phyloP scores from a whole-genome alignment of 2,888 invertebrate species.

The Phrixothrix hirtus region DNA sequence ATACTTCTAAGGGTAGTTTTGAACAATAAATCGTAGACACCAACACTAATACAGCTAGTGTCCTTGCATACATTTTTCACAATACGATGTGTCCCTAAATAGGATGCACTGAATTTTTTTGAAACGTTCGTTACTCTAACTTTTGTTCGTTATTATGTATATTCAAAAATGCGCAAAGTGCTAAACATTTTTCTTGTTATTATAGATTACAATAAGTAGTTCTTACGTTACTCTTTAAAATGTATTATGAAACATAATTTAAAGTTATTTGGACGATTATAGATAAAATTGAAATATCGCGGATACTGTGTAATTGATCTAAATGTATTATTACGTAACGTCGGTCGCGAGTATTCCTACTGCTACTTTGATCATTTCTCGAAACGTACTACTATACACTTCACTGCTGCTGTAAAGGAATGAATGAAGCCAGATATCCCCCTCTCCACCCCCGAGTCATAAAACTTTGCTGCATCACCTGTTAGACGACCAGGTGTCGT shows the following conservation, averaged over 20 bases:
- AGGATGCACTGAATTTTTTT: background rate
- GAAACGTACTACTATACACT: slow-evolving; percentile 48
- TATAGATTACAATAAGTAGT: background rate
- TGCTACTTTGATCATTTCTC: slow-evolving; percentile 48
- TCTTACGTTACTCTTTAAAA: too few relatives aligned
- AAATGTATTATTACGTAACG: slow-evolving; percentile 49
- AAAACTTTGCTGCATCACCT: slow-evolving; percentile 56
- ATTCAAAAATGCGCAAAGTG: slow-evolving; percentile 13
- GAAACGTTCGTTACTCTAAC: background rate
- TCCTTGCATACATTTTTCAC: slow-evolving; percentile 40
- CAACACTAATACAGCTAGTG: slow-evolving; percentile 39
- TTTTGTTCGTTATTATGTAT: slow-evolving; percentile 11
- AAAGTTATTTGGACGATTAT: too few relatives aligned
- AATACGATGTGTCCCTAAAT: slow-evolving; percentile 2
- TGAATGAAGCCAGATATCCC: slow-evolving; percentile 44
- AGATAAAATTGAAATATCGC: too few relatives aligned
- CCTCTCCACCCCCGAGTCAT: slow-evolving; percentile 41
- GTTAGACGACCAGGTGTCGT: slow-evolving; percentile 55
- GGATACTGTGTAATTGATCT: too few relatives aligned
- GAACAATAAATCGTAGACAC: slow-evolving; percentile 37
- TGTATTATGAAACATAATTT: too few relatives aligned
- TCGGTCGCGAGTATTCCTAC: slow-evolving; percentile 40
- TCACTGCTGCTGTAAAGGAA: slow-evolving; percentile 40
- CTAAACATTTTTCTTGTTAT: slow-evolving; percentile 10
- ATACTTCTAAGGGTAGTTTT: slow-evolving; percentile 62